A percentile compares a stretch with the other conserved stretches of the same genome.
These are phyloP conservation scores for Rhizomys pruinosus DNA, from an alignment of 2,113 vertebrate species.

Conservation along the genomic window DNA sequence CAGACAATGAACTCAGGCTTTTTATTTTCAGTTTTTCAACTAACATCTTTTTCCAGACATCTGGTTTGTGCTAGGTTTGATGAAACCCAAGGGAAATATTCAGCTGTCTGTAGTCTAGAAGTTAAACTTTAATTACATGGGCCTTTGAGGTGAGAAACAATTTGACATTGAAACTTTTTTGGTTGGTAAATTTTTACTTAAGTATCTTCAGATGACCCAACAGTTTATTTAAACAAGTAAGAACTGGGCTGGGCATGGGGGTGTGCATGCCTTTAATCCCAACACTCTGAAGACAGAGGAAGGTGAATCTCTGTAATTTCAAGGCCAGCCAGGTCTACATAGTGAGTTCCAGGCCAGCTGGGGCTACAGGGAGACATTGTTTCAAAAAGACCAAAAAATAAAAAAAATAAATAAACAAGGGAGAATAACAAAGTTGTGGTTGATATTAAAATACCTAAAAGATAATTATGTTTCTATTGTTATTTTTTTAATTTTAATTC, in stretches of 20 bases:
- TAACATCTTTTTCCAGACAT: conserved; percentile 71
- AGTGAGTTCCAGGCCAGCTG: too few relatives aligned
- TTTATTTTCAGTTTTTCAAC: conserved; percentile 70
- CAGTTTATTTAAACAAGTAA: neutral
- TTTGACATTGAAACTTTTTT: conserved; percentile 45
- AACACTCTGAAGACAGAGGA: too few relatives aligned
- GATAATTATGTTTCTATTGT: neutral
- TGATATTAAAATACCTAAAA: conserved; percentile 1
- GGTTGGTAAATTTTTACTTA: neutral
- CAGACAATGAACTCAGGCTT: conserved; percentile 75
- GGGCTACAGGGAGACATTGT: too few relatives aligned
- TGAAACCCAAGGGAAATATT: conserved; percentile 68
- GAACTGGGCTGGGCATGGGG: too few relatives aligned
- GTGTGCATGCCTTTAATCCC: too few relatives aligned
- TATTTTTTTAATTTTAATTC: neutral
- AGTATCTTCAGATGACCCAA: conserved; percentile 6
- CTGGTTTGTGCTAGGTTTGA: conserved; percentile 70
- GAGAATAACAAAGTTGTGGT: too few relatives aligned
- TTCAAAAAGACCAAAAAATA: too few relatives aligned
- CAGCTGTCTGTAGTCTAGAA: neutral
- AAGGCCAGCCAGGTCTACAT: too few relatives aligned
- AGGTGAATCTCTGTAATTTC: too few relatives aligned
- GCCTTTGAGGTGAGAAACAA: conserved; percentile 14
- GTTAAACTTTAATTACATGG: conserved; percentile 51
- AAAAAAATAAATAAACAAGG: too few relatives aligned